phyloP scores from a whole-genome alignment of 2,888 invertebrate species.

The Mamestra brassicae region DNA sequence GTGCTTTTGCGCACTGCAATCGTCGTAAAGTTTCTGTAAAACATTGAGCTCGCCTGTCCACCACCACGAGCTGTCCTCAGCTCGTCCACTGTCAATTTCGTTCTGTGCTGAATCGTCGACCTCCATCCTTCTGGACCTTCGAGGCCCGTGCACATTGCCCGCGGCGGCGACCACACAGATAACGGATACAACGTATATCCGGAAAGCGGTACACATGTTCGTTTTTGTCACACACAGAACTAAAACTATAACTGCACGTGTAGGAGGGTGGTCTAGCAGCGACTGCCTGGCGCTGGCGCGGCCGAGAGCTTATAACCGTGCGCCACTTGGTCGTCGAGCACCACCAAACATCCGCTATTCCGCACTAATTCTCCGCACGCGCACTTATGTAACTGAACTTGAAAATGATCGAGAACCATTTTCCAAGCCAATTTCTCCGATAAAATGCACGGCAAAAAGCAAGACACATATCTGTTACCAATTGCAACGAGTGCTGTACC shows the following conservation, averaged over 20 bases:
- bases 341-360: slow-evolving; percentile 91
- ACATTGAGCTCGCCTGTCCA: slow-evolving; percentile 91
- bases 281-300: slow-evolving; percentile 86
- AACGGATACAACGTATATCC: slow-evolving; percentile 86
- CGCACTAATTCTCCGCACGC: slow-evolving; percentile 91
- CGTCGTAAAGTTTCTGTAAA: slow-evolving; percentile 92
- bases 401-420: slow-evolving; percentile 90
- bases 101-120: slow-evolving; percentile 84
- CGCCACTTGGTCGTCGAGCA: slow-evolving; percentile 87
- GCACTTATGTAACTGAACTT: slow-evolving; percentile 91
- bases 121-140: slow-evolving; percentile 87
- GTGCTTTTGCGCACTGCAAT: slow-evolving; percentile 91
- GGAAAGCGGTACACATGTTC: slow-evolving; percentile 87
- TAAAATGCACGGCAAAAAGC: slow-evolving; percentile 90
- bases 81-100: slow-evolving; percentile 88
- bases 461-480: slow-evolving; percentile 84
- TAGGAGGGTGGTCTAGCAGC: slow-evolving; percentile 86
- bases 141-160: slow-evolving; percentile 85
- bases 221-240: slow-evolving; percentile 84
- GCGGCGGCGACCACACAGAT: slow-evolving; percentile 85
- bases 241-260: slow-evolving; percentile 84
- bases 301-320: slow-evolving; percentile 89
- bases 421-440: slow-evolving; percentile 91
- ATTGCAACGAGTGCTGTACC: slow-evolving; percentile 75
- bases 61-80: slow-evolving; percentile 89